Evolutionary conservation across 2,888 invertebrate species (phyloP), one percentile per base, ranked within the genome.

Genomic region (Taphrorychus bicolor): DNA sequence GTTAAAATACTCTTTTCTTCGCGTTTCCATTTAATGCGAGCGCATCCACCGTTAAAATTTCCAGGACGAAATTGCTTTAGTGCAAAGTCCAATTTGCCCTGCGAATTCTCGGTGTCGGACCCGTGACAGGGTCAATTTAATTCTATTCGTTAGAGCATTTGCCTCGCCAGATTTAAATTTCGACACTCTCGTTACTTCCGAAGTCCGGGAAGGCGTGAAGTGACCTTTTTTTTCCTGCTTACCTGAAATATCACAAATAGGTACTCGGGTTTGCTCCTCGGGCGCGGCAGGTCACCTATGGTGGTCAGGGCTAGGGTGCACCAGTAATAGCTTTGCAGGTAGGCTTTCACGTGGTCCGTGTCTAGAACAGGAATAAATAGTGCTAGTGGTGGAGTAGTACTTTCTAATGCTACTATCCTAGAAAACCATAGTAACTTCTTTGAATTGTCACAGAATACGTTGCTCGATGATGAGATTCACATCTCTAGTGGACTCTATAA

Each of bases 311-410:
- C 95, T 82, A 97, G 85, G 76, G 97, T 97, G 83, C 97, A 97
- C 97, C 97, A 97, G 85, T 98, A 98, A 84, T 97, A 95, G 85
- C 97, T 96, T 85, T 97, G 95, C 79, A 98, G 87, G 85, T 98
- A 98, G 82, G 94, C 94, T 85, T 95, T 92, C 83, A 95, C 91
- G 79, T 94, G 94, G 83, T 95, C 95, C 75, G 91, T 90, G 72
- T 91, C 89, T 81, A 40, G 11, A 18, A 54, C 18, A 51, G 19
- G 7, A 21, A 32, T 11, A 32, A 7, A n/a, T n/a, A n/a, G n/a
- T n/a, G n/a, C n/a, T n/a, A n/a, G n/a, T n/a, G n/a, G n/a, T n/a
- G n/a, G n/a, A n/a, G n/a, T n/a, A n/a, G n/a, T n/a, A n/a, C n/a
- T n/a, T n/a, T n/a, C n/a, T n/a, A n/a, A n/a, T n/a, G n/a, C n/a